Evolutionary conservation across 2,797 vertebrate species (phyloP).

Genomic region (Acanthurus tractus): DNA sequence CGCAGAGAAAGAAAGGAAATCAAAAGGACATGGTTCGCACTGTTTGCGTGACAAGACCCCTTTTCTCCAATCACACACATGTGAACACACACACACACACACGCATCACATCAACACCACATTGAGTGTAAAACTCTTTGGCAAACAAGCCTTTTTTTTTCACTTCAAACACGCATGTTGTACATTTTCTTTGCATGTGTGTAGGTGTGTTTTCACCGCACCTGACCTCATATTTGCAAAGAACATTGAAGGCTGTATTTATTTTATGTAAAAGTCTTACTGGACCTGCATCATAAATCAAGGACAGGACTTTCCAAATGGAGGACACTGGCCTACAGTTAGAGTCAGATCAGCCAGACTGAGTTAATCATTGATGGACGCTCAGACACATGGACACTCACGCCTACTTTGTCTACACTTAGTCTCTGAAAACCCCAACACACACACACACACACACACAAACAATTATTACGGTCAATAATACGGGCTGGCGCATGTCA

Average conservation of each 20-base stretch:
- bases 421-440: conserved; percentile 9
- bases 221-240: conserved; percentile 25
- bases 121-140: conserved; percentile 11
- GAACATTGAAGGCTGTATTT: background rate
- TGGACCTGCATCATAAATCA: conserved; percentile 6
- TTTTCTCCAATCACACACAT: conserved; percentile 9
- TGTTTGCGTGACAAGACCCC: conserved; percentile 55
- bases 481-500: conserved; percentile 18
- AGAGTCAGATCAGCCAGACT: conserved; percentile 37
- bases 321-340: conserved; percentile 26
- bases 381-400: conserved; percentile 42
- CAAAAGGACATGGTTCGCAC: conserved; percentile 48
- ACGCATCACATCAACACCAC: background rate
- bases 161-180: background rate
- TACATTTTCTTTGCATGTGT: background rate
- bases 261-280: too few relatives aligned
- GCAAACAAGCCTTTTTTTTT: conserved; percentile 4
- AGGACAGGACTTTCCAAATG: conserved; percentile 14
- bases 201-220: conserved; percentile 1
- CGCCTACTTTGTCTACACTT: conserved; percentile 6
- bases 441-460: conserved; percentile 13
- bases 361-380: conserved; percentile 73
- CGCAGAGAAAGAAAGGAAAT: conserved; percentile 40
- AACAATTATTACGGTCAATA: conserved; percentile 29
- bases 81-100: background rate